Evolutionary conservation across 2,797 vertebrate species (phyloP), one percentile per base, ranked within the genome.

Genomic region (Danio jaintianensis): DNA sequence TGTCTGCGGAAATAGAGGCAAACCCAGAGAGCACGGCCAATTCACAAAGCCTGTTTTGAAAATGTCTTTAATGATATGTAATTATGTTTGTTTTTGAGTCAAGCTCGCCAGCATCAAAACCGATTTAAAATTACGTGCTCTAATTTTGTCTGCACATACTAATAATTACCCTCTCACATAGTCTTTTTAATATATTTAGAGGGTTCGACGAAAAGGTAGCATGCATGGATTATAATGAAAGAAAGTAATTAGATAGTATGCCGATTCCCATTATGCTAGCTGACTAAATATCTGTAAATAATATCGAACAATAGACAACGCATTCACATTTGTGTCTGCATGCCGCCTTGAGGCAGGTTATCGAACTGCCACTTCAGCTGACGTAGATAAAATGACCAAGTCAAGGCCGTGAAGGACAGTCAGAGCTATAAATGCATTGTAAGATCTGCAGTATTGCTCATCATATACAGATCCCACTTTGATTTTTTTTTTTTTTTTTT

Each of bases 281-380:
- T 59, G 42, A 58, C 52, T 58, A 45, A 77, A 47, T 38, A 45
- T 68, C 53, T 59, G 68, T 78, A 59, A 78, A 78, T 59, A 68
- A 58, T 68, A 58, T 68, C 11, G 16, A 68, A 68, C 16, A 29
- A 29, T 29, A 29, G 42, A 40, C 10, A 8, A 10, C 13, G 18
- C 15, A 6, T 3, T 58, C 11, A 18, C 15, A 55, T 11, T 29
- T 48, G 68, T 64, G 38, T 85, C 66, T 4, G 29, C 42, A 47
- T 75, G 74, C 79, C 64, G 71, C 75, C 79, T 71, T 73, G 55
- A 82, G 84, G 81, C 72, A 43, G 61, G 52, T 47, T 40, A 52
- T 50, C 10, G 67, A 77, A 82, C 56, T 42, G 20, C 84, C 48
- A 43, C 52, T 68, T 64, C 40, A 79, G 52, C n/a, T 68, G 61